Conservation (phyloP, 1,140 invertebrate species). For the Neodiprion pinetum region DNA sequence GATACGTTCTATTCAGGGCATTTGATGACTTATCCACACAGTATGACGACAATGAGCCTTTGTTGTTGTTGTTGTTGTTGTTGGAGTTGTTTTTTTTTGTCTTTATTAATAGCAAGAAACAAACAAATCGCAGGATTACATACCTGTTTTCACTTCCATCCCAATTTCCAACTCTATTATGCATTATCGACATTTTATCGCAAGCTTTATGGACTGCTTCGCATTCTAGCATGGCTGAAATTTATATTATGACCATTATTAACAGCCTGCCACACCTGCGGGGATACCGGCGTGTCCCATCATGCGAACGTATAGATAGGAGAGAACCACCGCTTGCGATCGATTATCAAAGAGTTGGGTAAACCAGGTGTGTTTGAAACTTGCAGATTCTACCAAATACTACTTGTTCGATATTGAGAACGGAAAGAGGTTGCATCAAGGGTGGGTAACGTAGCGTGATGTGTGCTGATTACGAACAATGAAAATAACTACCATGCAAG, state of each 20-base stretch:
- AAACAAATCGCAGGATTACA: not conserved
- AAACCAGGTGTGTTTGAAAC: too few species aligned
- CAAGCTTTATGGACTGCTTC: conserved; percentile 53
- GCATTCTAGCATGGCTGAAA: conserved; percentile 58
- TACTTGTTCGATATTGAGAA: too few species aligned
- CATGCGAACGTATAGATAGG: not conserved
- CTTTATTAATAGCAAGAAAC: not conserved
- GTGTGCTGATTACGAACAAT: not conserved
- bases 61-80: too few species aligned
- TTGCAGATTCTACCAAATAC: too few species aligned
- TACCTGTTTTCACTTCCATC: conserved; percentile 55
- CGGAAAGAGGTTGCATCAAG: not conserved
- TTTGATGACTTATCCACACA: too few species aligned
- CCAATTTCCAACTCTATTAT: conserved; percentile 52
- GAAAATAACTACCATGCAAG: not conserved
- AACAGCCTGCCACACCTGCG: not conserved
- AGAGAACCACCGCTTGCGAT: conserved; percentile 1
- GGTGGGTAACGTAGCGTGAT: not conserved
- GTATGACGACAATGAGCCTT: too few species aligned
- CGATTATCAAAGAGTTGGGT: not conserved
- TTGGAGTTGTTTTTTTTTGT: too few species aligned
- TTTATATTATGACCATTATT: conserved; percentile 29
- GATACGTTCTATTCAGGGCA: too few species aligned
- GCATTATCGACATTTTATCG: conserved; percentile 52
- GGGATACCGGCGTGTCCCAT: too few species aligned